These are phyloP conservation scores for Tragopan temminckii DNA, from an alignment of 2,797 vertebrate species.

Conservation along the genomic window DNA sequence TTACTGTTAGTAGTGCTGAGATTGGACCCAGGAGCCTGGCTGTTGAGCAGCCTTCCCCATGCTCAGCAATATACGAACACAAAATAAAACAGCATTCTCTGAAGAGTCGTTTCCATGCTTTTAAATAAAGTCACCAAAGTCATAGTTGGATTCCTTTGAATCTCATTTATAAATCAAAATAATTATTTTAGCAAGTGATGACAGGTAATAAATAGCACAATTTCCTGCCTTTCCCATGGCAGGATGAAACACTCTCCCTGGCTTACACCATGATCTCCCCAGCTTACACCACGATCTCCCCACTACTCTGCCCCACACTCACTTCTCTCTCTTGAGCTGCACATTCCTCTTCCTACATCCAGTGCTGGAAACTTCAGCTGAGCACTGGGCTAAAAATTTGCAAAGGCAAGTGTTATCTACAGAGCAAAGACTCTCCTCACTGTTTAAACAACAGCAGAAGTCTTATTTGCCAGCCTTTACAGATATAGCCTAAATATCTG, in stretches of 20 bases:
- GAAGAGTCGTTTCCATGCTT: neutral
- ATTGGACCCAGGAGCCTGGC: neutral
- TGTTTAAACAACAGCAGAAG: neutral
- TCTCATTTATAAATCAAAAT: conserved; percentile 30
- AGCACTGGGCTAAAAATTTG: neutral
- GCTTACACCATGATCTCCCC: neutral
- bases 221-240: neutral
- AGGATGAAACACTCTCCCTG: neutral
- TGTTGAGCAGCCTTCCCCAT: neutral
- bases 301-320: neutral
- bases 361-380: neutral
- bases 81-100: neutral
- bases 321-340: neutral
- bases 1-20: neutral
- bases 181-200: neutral
- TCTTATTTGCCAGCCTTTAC: neutral
- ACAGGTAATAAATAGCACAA: neutral
- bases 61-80: neutral
- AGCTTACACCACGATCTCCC: neutral
- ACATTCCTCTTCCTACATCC: neutral
- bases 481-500: conserved; percentile 4
- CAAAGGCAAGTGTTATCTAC: neutral
- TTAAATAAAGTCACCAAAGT: conserved; percentile 14
- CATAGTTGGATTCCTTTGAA: neutral
- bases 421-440: neutral